Base-by-base conservation (phyloP, 2,888 invertebrate genomes). In the Scaptomyza polygonia region DNA sequence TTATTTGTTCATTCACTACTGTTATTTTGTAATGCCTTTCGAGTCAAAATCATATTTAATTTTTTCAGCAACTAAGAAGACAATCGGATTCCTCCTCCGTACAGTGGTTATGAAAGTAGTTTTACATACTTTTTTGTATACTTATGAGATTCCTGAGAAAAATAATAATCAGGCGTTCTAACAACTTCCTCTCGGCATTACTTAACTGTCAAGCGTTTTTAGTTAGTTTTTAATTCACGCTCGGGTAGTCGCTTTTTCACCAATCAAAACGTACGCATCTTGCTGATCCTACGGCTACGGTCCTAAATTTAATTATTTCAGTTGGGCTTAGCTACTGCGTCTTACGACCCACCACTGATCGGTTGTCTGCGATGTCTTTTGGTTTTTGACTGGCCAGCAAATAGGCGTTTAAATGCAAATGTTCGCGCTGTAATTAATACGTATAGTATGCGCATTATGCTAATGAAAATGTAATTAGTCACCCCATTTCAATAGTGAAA, bases 381-480 rank as follows among this genome's bases (percentile, higher is more conserved):
- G 55, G 58, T 58, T 52, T 43, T 58, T 44, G 44, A 42, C 72
- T 56, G 53, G 67, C 44, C 78, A 79, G 76, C 76, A 85, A 87
- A 87, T 72, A 84, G 86, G 86, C 84, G 88, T 84, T 84, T 84
- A 83, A 87, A 84, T 84, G 80, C 79, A 84, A 84, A 86, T 86
- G 86, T 87, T 86, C 67, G 66, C 88, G 80, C 77, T 74, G 70
- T 88, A 88, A 88, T 88, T 88, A 87, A 88, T 86, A 88, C 89
- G 82, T 82, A 81, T 86, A 88, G 86, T 84, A 81, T 72, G 79
- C 72, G 64, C 86, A 88, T 88, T 87, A 87, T 87, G 88, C 79
- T 70, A 88, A 88, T 88, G 67, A 57, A 68, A 69, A 75, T 83
- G 86, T 70, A 54, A 69, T 86, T 83, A 81, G 72, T 75, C 42